phyloP scores from a whole-genome alignment of 37 sponge, comb jelly and placozoan genomes.

The Mnemiopsis leidyi region DNA sequence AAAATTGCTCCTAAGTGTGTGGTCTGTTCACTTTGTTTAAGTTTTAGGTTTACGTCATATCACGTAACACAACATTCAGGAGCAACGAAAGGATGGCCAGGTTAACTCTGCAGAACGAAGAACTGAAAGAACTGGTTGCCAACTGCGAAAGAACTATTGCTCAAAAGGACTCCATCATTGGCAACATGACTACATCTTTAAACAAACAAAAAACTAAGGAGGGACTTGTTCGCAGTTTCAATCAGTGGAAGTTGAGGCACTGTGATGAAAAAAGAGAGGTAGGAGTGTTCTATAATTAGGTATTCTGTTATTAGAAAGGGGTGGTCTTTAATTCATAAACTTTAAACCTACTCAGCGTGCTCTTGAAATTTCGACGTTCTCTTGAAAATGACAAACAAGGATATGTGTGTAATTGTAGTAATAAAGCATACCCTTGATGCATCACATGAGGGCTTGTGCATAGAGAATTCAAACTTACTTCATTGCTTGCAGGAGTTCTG shows the following conservation, averaged over 20 bases:
- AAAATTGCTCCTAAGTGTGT: too few species aligned
- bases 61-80: constrained; percentile 66
- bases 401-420: too few species aligned
- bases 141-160: constrained; percentile 81
- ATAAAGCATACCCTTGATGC: too few species aligned
- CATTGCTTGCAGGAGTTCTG: constrained; percentile 59
- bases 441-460: too few species aligned
- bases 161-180: constrained; percentile 83
- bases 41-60: too few species aligned
- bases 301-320: too few species aligned
- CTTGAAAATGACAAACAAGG: too few species aligned
- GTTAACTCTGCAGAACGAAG: constrained; percentile 70
- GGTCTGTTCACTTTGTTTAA: too few species aligned
- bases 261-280: constrained; percentile 72
- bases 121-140: constrained; percentile 73
- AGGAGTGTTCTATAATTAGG: not conserved
- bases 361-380: too few species aligned
- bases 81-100: constrained; percentile 60
- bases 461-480: not conserved
- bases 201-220: constrained; percentile 81
- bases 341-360: too few species aligned
- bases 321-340: too few species aligned
- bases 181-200: constrained; percentile 74
- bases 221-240: constrained; percentile 71
- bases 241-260: constrained; percentile 72